A percentile compares a stretch with the other conserved stretches of the same genome.
phyloP scores from a whole-genome alignment of 2,797 vertebrate species.

The Spondyliosoma cantharus region DNA sequence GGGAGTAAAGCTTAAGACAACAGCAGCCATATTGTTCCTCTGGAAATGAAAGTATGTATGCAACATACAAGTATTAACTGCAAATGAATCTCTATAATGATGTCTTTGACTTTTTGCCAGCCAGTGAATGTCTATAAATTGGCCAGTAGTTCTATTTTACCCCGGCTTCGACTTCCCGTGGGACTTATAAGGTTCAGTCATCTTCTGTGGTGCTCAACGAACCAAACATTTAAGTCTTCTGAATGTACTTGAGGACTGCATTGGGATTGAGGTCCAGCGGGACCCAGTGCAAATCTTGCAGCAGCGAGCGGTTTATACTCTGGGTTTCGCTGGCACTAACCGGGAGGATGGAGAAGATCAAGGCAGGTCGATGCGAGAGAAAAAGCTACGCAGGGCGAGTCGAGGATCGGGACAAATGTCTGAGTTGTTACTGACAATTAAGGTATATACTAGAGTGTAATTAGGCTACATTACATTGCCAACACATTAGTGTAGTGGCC shows the following conservation, averaged over 20 bases:
- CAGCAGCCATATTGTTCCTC: not conserved
- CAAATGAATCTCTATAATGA: not conserved
- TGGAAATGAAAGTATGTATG: not conserved
- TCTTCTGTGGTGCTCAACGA: not conserved
- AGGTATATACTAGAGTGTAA: no score
- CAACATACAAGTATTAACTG: not conserved
- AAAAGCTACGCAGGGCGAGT: no score
- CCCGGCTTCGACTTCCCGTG: not conserved
- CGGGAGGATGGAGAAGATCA: no score
- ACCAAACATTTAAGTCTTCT: not conserved
- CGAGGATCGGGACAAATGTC: no score
- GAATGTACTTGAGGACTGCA: not conserved
- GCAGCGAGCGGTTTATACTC: no score
- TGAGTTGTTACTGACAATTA: no score
- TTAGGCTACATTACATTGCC: no score
- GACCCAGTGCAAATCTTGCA: no score
- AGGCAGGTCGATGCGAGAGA: no score
- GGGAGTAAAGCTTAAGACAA: not conserved
- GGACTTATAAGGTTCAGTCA: not conserved
- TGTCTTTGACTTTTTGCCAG: constrained; percentile 3
- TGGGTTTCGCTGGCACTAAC: no score
- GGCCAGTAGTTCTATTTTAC: not conserved
- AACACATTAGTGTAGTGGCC: no score
- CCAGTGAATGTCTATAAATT: not conserved
- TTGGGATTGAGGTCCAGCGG: no score